Base-by-base conservation (phyloP, 35 echinoderm and acorn worm species). In the Acanthaster planci region DNA sequence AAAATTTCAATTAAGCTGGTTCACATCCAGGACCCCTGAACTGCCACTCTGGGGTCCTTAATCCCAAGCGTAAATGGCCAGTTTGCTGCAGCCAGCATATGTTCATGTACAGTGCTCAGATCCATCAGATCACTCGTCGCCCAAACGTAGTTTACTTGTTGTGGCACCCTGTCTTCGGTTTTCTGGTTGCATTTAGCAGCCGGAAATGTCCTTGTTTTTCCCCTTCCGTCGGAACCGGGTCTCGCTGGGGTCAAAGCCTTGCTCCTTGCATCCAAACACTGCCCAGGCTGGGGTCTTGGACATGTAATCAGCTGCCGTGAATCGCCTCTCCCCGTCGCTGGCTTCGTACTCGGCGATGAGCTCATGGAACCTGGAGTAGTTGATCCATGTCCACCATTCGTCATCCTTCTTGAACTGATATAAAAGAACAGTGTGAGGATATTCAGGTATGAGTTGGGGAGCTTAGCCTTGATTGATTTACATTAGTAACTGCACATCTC, bases 351-450 rank as follows among this genome's bases (percentile, higher is more conserved):
- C 59, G n/a, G 55, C 84, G 75, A 97, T 97, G 72, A 97, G 60
- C 42, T 89, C 37, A 68, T 97, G 95, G 60, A 97, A 97, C 60
- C 52, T 86, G 30, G 84, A 30, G 75, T 97, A 97, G 55, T 97
- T 88, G 78, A 97, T 97, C 95, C 95, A 97, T 9, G 95, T 97
- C 81, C 86, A 89, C 95, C 95, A 97, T 64, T 53, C 37, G 14
- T 88, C 88, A 79, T 97, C 88, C 23, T 80, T 76, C 64, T 93
- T 93, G 76, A 97, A 97, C 95, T 97, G 82, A 9, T 76, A 60
- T 38, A 76, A 72, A 37, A 81, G 80, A n/a, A 78, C 75, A 55
- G n/a, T n/a, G n/a, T n/a, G n/a, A n/a, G n/a, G n/a, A n/a, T 47
- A 47, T 47, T 47, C 42, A 47, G 42, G 42, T 47, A 6, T 6